Base-by-base conservation (phyloP, 2,797 vertebrate genomes). In the Syngnathus acus region DNA sequence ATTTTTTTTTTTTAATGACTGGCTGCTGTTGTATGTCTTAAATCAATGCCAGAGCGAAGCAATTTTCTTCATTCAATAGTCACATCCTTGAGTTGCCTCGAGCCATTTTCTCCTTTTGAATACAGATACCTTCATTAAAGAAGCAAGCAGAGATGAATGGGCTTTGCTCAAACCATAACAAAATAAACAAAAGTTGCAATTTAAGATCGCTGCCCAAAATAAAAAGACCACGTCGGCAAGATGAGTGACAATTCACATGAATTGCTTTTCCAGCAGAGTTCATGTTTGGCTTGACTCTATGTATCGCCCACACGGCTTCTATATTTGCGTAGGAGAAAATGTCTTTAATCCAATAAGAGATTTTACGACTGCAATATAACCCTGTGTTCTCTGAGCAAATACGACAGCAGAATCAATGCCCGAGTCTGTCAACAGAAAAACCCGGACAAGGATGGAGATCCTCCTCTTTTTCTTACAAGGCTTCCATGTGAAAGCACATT, bases 391-490 rank as follows among this genome's bases (percentile, higher is more conserved):
- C 50, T 54, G 37, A 68, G 71, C 64, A 76, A 81, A 73, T 65
- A 76, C 62, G 73, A 66, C 66, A 21, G 60, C 3, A 58, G 73
- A 77, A 79, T 87, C 76, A 67, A 80, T 68, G 73, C 50, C 67
- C 73, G 67, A 66, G 67, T 47, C 65, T 67, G 58, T 71, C 47
- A 55, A 72, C 37, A 51, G n/a, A 9, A 57, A 39, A 17, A 9
- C 39, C 50, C 66, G 58, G 59, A 81, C 75, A 62, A 79, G 78
- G 71, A 80, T 60, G 67, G 45, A 84, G 79, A 82, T 83, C 75
- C 37, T 61, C 39, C 19, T 32, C 32, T 32, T 32, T 32, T 32
- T 32, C 32, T 32, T 32, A 32, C 32, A 32, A 32, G 32, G 39
- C 50, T 39, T n/a, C 51, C 37, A 37, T 58, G 13, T 59, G 14